Percentiles rank a stretch among this genome's conserved stretches.
These are phyloP conservation scores for Dissostichus mawsoni DNA, from an alignment of 2,113 vertebrate genomes.

Conservation along the genomic window DNA sequence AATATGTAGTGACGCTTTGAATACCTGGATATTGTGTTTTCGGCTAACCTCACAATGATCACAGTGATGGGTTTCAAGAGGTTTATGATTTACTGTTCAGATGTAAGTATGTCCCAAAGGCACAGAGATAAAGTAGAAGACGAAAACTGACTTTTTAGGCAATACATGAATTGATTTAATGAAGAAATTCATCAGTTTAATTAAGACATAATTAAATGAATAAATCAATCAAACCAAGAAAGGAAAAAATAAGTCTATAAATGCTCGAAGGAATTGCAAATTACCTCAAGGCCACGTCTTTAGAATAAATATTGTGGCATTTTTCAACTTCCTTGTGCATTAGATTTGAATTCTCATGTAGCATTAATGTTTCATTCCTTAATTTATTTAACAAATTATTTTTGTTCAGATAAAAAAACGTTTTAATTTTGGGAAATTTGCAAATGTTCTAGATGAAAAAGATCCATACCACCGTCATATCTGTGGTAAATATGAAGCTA, in stretches of 20 bases:
- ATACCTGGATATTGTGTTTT: slow-evolving; percentile 32
- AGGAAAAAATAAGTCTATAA: background rate
- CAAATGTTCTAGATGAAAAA: background rate
- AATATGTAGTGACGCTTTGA: slow-evolving; percentile 26
- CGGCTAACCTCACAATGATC: slow-evolving; percentile 24
- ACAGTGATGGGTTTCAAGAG: slow-evolving; percentile 23
- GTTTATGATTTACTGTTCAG: slow-evolving; percentile 3
- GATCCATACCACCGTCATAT: background rate
- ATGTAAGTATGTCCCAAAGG: background rate
- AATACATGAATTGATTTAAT: background rate
- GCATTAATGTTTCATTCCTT: background rate
- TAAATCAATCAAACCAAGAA: background rate
- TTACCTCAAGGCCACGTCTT: background rate
- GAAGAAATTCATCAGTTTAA: background rate
- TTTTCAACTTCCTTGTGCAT: background rate
- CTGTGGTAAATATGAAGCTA: background rate
- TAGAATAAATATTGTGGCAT: background rate
- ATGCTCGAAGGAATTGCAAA: background rate
- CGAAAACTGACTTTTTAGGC: slow-evolving; percentile 12
- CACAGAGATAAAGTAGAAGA: background rate
- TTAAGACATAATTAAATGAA: background rate
- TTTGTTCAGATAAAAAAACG: slow-evolving; percentile 9
- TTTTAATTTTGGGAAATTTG: background rate
- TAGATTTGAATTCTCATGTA: background rate
- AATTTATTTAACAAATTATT: background rate